Evolutionary conservation across 1,140 invertebrate species (phyloP).

Genomic region (Propsilocerus akamusi): DNA sequence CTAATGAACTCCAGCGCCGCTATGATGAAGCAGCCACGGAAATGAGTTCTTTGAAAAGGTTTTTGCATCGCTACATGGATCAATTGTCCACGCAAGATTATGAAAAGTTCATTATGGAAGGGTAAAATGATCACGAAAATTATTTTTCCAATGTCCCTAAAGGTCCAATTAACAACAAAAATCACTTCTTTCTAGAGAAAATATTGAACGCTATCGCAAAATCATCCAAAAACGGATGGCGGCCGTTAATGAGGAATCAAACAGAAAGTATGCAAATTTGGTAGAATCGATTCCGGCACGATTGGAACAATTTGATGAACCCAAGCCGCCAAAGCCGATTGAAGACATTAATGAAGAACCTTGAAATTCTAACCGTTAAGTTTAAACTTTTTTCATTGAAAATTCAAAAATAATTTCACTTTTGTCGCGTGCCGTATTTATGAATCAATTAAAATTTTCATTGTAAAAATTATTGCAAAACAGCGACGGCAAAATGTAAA

Average conservation of each 20-base stretch:
- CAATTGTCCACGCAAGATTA: conserved; percentile 22
- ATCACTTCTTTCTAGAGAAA: background rate
- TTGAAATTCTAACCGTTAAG: no score
- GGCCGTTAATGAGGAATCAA: conserved; percentile 17
- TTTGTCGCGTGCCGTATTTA: no score
- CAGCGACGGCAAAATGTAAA: no score
- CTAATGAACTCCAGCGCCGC: conserved; percentile 29
- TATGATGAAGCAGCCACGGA: conserved; percentile 28
- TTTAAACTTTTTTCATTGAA: no score
- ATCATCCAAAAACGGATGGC: conserved; percentile 21
- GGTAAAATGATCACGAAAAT: conserved; percentile 10
- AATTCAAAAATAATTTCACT: no score
- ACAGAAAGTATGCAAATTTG: conserved; percentile 20
- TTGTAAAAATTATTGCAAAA: no score
- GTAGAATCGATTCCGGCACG: conserved; percentile 13
- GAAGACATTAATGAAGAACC: no score
- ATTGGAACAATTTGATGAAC: background rate
- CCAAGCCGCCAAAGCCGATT: no score
- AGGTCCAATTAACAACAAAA: no score
- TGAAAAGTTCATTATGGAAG: conserved; percentile 16
- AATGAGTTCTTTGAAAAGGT: conserved; percentile 17
- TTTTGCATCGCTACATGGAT: conserved; percentile 20
- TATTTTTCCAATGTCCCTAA: no score
- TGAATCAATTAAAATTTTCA: no score
- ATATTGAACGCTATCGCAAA: conserved; percentile 18